A percentile compares a stretch with the other conserved stretches of the same genome.
These are phyloP conservation scores for Rotaria sp. DNA, from an alignment of 2,888 invertebrate genomes.

Conservation along the genomic window DNA sequence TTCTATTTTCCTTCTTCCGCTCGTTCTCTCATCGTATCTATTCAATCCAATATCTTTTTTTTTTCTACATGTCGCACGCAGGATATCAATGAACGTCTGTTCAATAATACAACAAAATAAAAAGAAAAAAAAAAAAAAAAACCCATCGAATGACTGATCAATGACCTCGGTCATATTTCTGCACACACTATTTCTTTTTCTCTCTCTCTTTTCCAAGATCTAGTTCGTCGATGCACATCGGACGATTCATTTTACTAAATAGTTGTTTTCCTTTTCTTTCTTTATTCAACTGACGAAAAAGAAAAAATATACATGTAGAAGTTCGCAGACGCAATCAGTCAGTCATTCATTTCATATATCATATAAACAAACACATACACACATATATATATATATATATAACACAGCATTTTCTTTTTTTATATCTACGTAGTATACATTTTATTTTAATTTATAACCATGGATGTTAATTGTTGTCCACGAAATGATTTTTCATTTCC, in stretches of 20 bases:
- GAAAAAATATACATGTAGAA: not conserved
- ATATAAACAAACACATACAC: not conserved
- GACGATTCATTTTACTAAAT: constrained; percentile 22
- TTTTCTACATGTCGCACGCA: not conserved
- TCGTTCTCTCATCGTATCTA: not conserved
- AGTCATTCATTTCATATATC: not conserved
- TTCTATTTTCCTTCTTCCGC: not conserved
- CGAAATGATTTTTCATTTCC: constrained; percentile 30
- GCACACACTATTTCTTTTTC: not conserved
- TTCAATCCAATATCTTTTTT: constrained; percentile 2
- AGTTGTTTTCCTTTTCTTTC: not conserved
- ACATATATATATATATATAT: no score
- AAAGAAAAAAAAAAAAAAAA: not conserved
- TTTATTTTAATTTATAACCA: not conserved
- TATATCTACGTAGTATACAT: not conserved
- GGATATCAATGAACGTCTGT: constrained; percentile 14
- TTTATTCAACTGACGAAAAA: not conserved
- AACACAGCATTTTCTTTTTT: not conserved
- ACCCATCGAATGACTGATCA: not conserved
- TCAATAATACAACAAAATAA: not conserved
- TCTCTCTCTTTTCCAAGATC: constrained; percentile 3
- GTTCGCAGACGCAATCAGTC: not conserved
- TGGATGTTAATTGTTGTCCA: constrained; percentile 30
- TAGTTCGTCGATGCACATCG: not conserved
- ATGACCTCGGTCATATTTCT: not conserved